Evolutionary conservation across 2,888 invertebrate species (phyloP), one percentile per base, ranked within the genome.

Genomic region (Heliconius sara): DNA sequence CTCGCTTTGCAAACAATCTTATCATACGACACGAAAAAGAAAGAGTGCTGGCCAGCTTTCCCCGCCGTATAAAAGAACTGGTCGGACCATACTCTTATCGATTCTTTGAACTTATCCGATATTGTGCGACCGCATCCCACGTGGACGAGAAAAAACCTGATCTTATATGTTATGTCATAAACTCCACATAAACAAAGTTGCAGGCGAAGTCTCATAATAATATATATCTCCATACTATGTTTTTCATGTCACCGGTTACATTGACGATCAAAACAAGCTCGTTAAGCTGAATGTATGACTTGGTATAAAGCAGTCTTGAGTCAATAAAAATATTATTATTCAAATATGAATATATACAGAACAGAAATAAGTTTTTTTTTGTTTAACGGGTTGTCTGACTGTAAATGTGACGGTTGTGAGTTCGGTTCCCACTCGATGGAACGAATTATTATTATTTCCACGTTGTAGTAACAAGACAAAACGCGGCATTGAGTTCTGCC

Each of bases 191-290:
- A 60, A n/a, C 60, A 60, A 60, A 65, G 63, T 25, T 65, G 63
- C 34, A 22, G n/a, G 60, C 22, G 12, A 30, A 22, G 22, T 9
- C 22, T 22, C 4, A 22, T 9, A 30, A 16, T 27, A 9, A 13
- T 30, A 66, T 27, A 27, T 5, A 52, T 27, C 16, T 47, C n/a
- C 68, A n/a, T 43, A 25, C 4, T 34, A 43, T 43, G 25, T 43
- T 70, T 52, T 19, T 52, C n/a, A 68, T 68, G 67, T 52, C 71
- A 52, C 27, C n/a, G 34, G 71, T 27, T 27, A 71, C 72, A 72
- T 72, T 30, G 19, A 57, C 22, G 72, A 34, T 30, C 72, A 72
- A 30, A 72, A 72, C 72, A 72, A 72, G 25, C 22, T 57, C 57
- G n/a, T 72, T 22, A 72, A 72, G n/a, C n/a, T 19, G 25, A 47